Base-by-base conservation (phyloP, 2,888 invertebrate species). In the Brenthis daphne region DNA sequence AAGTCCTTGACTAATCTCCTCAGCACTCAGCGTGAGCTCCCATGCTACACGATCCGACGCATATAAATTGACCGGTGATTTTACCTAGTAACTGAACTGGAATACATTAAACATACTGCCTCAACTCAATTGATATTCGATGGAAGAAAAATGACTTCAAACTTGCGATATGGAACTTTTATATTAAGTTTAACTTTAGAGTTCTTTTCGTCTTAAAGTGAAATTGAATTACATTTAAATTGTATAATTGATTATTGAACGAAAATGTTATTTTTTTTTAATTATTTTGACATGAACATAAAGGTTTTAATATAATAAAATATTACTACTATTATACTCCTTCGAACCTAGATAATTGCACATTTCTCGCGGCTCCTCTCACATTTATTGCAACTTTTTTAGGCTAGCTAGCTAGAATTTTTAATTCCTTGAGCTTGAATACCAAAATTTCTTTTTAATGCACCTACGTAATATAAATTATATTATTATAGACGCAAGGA, bases 141-240 rank as follows among this genome's bases (percentile, higher is more conserved):
- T 43, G n/a, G 43, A 54, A 55, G 64, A 64, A 64, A 54, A 64
- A 64, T 64, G 20, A 55, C 14, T n/a, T 43, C 24, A 11, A 55
- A 24, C 20, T 64, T 13, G 24, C 14, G 13, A 48, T 14, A 6
- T 24, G 20, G 29, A n/a, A 3, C 14, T 33, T 60, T 60, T 60
- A 48, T 33, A 43, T 57, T 57, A 57, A 43, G 57, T 57, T 57
- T 6, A 6, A 4, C 16, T n/a, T 53, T 16, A 11, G 6, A 53
- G n/a, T 53, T 16, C 0, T 16, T 16, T 53, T 16, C n/a, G 16
- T 51, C 3, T 51, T 51, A 51, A 13, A 51, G 29, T 51, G n/a
- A 16, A 51, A 51, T 8, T 51, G 50, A 50, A 13, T 50, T 12
- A 12, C 50, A 50, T 50, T 50, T 50, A 12, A 50, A 50, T 50